phyloP scores from a whole-genome alignment of 2,797 vertebrate species.

The Mionectes olivaceus region DNA sequence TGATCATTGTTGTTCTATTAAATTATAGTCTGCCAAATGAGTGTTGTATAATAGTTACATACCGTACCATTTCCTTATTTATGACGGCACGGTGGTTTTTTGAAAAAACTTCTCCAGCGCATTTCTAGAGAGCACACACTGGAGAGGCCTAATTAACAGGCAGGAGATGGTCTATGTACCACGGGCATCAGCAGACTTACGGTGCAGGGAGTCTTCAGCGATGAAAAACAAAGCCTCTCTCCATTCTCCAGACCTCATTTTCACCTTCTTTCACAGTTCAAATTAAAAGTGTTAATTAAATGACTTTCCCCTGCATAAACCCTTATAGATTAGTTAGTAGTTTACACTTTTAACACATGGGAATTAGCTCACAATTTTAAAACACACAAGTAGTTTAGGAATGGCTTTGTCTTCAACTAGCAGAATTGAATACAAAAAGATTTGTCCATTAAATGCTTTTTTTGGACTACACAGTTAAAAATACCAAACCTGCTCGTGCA shows the following conservation, averaged over 20 bases:
- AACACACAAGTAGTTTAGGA: background rate
- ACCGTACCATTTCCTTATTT: conserved; percentile 23
- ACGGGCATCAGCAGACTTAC: background rate
- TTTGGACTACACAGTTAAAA: background rate
- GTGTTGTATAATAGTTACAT: conserved; percentile 65
- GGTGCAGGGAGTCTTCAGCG: background rate
- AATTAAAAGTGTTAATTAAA: conserved; percentile 65
- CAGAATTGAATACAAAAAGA: background rate
- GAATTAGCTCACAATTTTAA: background rate
- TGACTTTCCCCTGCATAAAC: conserved; percentile 27
- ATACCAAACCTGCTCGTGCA: background rate
- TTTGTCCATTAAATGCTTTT: background rate
- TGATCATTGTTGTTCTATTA: conserved; percentile 77
- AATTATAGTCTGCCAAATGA: conserved; percentile 75
- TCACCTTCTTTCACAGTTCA: conserved; percentile 42
- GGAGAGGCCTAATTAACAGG: conserved; percentile 68
- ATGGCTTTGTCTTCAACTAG: background rate
- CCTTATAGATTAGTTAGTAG: conserved; percentile 1
- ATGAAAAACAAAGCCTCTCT: conserved; percentile 22
- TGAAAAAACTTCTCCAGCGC: background rate
- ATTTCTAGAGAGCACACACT: background rate
- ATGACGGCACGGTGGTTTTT: background rate
- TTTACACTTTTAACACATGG: conserved; percentile 19
- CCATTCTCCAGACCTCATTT: conserved; percentile 14
- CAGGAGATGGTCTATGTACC: conserved; percentile 1